Evolutionary conservation across 1,140 invertebrate genomes (phyloP), one percentile per base, ranked within the genome.

Genomic region (Oreohelix idahoensis): DNA sequence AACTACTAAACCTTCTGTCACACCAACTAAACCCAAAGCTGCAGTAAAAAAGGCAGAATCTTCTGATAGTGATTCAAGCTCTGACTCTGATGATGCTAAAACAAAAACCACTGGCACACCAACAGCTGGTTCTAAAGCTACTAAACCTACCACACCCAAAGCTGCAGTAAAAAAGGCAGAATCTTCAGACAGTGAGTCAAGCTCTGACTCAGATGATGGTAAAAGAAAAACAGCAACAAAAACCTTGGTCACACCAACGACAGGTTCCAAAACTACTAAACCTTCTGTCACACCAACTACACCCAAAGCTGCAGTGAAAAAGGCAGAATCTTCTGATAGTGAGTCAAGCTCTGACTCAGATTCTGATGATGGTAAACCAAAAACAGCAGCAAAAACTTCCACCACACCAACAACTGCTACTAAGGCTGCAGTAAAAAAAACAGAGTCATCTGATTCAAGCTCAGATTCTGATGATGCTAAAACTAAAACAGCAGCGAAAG

Each of bases 391-490:
- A 23, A 73, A 45, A 51, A 26, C 38, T 13, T 13, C 38, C 17
- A 4, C 10, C 15, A 58, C 53, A 20, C 5, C 53, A 58, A 20
- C 53, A 58, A 23, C 15, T 11, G 10, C 53, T 15, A 2, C 53
- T 4, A n/a, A 20, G 20, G 38, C 35, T 23, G 75, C 58, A 35
- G 42, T 26, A 51, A 76, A 76, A n/a, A 77, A 81, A 71, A 32
- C 69, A 2, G 26, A 32, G 15, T 82, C 79, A 23, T 85, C 84
- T 45, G 81, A 70, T 32, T 85, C 83, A 8, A 84, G 79, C 32
- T 86, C 84, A 38, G 84, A 85, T 66, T 79, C 74, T 4, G 82
- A 77, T 51, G 49, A 82, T 58, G 53, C 8, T 81, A 39, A 45
- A 53, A 82, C 86, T 81, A 20, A 45, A 66, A 23, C 80, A 38